Percentiles rank a stretch among this genome's conserved stretches.
These are phyloP conservation scores for Anguilla japonica DNA, from an alignment of 2,113 vertebrate genomes.

Conservation along the genomic window DNA sequence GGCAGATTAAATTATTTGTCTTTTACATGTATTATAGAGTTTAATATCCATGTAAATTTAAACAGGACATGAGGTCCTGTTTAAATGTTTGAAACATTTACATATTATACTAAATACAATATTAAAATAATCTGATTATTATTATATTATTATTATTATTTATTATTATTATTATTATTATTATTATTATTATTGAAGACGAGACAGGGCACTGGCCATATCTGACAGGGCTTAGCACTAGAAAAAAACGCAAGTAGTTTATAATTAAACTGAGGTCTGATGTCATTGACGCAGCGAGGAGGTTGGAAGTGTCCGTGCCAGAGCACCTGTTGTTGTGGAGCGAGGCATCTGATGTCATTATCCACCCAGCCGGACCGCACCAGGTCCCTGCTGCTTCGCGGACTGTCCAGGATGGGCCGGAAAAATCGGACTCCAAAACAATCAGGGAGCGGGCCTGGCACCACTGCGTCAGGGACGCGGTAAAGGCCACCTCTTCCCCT, in stretches of 20 bases:
- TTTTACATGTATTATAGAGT: background rate
- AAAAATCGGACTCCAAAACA: constrained; percentile 34
- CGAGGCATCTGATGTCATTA: constrained; percentile 99
- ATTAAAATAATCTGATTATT: background rate
- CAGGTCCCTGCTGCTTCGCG: constrained; percentile 92
- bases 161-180: too few relatives aligned
- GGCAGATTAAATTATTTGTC: background rate
- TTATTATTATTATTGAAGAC: too few relatives aligned
- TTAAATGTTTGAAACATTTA: too few relatives aligned
- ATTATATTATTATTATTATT: background rate
- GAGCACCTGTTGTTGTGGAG: constrained; percentile 99
- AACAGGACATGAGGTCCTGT: background rate
- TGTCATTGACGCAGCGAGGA: constrained; percentile 99
- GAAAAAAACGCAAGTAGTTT: constrained; percentile 86
- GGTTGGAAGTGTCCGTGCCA: constrained; percentile 91
- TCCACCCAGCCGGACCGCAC: constrained; percentile 95
- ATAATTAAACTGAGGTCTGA: constrained; percentile 98
- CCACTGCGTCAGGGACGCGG: background rate
- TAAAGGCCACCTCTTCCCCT: background rate
- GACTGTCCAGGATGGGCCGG: constrained; percentile 90
- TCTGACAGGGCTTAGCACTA: constrained; percentile 77
- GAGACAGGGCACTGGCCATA: background rate
- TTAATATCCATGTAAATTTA: background rate
- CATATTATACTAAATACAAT: background rate
- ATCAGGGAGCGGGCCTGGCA: background rate